Percentiles rank a stretch among this genome's conserved stretches.
These are phyloP conservation scores for Pachyramphus minor DNA, from an alignment of 2,113 vertebrate genomes.

Conservation along the genomic window DNA sequence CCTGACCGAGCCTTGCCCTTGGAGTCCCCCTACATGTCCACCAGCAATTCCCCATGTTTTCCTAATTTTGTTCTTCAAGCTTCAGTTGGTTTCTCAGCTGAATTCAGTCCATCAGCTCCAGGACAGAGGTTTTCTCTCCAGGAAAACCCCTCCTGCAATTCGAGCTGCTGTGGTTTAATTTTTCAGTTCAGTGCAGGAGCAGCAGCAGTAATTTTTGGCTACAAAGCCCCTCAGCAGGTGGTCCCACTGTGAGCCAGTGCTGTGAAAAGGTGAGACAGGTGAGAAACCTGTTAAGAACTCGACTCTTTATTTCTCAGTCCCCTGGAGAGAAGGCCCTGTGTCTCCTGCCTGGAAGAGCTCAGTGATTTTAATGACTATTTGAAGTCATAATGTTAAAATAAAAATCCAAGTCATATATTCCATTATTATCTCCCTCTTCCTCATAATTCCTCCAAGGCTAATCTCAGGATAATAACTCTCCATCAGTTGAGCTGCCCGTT, in stretches of 20 bases:
- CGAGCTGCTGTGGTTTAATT: neutral
- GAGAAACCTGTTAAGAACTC: neutral
- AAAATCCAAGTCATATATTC: neutral
- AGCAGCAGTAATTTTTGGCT: neutral
- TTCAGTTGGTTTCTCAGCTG: neutral
- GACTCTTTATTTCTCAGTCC: neutral
- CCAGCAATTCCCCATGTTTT: neutral
- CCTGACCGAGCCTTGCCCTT: neutral
- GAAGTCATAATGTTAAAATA: neutral
- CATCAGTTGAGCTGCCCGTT: neutral
- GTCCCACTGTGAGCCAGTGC: neutral
- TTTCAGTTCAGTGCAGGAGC: neutral
- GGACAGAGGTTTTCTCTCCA: neutral
- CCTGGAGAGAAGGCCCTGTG: neutral
- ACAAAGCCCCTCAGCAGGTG: neutral
- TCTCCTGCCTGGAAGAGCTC: neutral
- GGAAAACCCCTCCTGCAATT: neutral
- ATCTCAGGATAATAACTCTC: neutral
- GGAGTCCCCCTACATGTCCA: neutral
- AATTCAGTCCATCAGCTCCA: neutral
- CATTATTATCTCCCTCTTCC: neutral
- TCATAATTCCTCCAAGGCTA: neutral
- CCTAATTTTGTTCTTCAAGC: neutral
- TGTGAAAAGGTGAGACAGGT: slow-evolving; percentile 2
- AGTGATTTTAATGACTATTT: neutral